phyloP scores from a whole-genome alignment of 2,113 vertebrate genomes.

The Erinaceus europaeus region DNA sequence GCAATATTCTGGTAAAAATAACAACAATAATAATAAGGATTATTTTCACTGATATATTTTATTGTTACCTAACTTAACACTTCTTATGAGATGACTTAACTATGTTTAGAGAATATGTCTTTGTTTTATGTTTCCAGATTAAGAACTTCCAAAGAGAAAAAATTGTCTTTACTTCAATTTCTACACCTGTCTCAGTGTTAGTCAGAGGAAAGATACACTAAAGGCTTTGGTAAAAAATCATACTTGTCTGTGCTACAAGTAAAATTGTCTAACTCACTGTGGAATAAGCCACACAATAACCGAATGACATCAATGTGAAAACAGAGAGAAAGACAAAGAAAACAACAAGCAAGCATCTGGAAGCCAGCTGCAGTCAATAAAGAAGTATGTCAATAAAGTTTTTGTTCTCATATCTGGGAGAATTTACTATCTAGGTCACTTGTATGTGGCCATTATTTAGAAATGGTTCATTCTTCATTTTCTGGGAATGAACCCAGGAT shows the following conservation, averaged over 20 bases:
- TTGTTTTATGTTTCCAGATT: background rate
- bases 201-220: background rate
- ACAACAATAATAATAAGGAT: too few relatives aligned
- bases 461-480: slow-evolving; percentile 45
- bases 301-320: slow-evolving; percentile 1
- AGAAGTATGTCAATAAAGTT: background rate
- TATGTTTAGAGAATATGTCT: background rate
- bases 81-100: background rate
- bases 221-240: background rate
- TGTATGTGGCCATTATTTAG: background rate
- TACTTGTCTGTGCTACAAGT: background rate
- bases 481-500: background rate
- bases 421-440: background rate
- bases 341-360: background rate
- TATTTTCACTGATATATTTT: background rate
- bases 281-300: background rate
- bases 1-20: too few relatives aligned
- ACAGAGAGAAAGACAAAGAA: background rate
- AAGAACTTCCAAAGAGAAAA: background rate
- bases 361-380: background rate
- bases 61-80: background rate
- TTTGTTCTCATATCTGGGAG: background rate
- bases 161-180: background rate
- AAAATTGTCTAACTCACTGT: background rate
- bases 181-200: background rate